Conservation (phyloP, 2,113 vertebrate species). For the Phrynocephalus versicolor region DNA sequence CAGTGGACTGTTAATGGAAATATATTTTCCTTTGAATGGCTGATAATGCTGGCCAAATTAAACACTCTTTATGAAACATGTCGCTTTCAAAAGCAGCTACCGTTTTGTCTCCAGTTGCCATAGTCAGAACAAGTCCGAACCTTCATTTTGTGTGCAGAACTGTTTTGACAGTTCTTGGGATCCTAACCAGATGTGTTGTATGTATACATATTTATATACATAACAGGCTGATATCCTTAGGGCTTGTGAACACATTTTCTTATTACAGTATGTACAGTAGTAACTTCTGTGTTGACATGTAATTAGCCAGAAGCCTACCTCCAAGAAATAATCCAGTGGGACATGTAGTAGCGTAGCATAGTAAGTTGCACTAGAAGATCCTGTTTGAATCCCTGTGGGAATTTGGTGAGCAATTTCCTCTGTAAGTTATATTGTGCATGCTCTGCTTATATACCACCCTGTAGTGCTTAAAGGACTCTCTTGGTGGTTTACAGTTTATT, state of each 20-base stretch:
- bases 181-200: neutral
- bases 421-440: too few species aligned
- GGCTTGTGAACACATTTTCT: neutral
- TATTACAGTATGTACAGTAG: neutral
- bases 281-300: constrained; percentile 22
- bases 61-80: neutral
- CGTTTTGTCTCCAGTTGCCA: neutral
- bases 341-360: too few species aligned
- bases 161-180: neutral
- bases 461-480: too few species aligned
- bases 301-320: neutral
- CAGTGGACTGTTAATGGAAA: neutral
- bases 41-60: neutral
- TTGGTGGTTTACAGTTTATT: too few species aligned
- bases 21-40: neutral
- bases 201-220: neutral
- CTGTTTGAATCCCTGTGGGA: too few species aligned
- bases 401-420: too few species aligned
- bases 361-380: too few species aligned
- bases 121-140: neutral
- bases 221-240: neutral
- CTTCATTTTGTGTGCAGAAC: neutral
- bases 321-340: neutral
- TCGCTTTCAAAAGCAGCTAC: neutral
- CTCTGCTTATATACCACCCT: too few species aligned